These are phyloP conservation scores for Scophthalmus maximus DNA, from an alignment of 2,113 vertebrate genomes.

Conservation along the genomic window DNA sequence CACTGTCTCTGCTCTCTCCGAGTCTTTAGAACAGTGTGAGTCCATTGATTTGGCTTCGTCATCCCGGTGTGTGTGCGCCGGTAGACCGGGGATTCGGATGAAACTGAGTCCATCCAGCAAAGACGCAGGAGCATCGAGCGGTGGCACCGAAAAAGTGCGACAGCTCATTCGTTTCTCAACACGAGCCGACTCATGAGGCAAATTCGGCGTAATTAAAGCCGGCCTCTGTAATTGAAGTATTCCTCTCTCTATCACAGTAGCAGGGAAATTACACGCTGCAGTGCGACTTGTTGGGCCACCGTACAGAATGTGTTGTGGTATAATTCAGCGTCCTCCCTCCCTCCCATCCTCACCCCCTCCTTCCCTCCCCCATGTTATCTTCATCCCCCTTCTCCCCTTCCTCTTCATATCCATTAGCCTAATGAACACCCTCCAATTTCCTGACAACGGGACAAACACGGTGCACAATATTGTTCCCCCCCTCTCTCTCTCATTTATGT, in stretches of 20 bases:
- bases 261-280: constrained; percentile 70
- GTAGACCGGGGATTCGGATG: constrained; percentile 66
- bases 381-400: constrained; percentile 36
- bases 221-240: constrained; percentile 74
- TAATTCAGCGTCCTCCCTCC: constrained; percentile 53
- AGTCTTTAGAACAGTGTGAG: constrained; percentile 67
- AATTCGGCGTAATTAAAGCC: constrained; percentile 81
- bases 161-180: constrained; percentile 67
- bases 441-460: constrained; percentile 64
- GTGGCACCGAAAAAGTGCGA: constrained; percentile 31
- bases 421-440: constrained; percentile 81
- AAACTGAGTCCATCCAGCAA: constrained; percentile 59
- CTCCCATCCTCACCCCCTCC: constrained; percentile 36
- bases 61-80: constrained; percentile 40
- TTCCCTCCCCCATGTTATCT: constrained; percentile 19
- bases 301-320: constrained; percentile 67
- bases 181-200: constrained; percentile 68
- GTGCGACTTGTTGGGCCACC: constrained; percentile 71
- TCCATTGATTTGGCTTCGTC: constrained; percentile 72
- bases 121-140: constrained; percentile 39
- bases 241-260: constrained; percentile 66
- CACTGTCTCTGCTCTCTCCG: constrained; percentile 40
- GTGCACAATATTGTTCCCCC: constrained; percentile 66
- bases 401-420: constrained; percentile 83
- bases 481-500: constrained; percentile 1